These are phyloP conservation scores for Halictus quadricinctus DNA, from an alignment of 2,888 invertebrate species.

Conservation along the genomic window DNA sequence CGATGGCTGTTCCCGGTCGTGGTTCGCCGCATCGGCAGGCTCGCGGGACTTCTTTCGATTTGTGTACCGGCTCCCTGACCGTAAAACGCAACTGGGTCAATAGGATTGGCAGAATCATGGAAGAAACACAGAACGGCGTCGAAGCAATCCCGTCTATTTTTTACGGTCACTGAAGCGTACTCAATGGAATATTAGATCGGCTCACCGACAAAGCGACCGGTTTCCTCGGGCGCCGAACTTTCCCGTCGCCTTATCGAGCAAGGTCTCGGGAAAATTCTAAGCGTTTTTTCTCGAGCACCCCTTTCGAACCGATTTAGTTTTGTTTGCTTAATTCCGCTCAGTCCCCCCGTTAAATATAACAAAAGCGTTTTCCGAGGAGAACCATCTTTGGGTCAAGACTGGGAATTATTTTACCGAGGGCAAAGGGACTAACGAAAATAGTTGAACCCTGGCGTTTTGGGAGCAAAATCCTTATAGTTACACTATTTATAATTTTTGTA, in stretches of 20 bases:
- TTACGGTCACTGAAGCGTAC: background rate
- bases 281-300: background rate
- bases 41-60: conserved; percentile 25
- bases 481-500: background rate
- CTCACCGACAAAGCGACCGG: background rate
- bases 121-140: conserved; percentile 54
- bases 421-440: too few species aligned
- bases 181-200: conserved; percentile 19
- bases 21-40: background rate
- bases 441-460: background rate
- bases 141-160: conserved; percentile 54
- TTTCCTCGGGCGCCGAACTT: background rate
- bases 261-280: background rate
- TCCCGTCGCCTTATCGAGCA: background rate
- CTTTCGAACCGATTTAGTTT: background rate
- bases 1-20: background rate
- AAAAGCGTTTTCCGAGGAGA: background rate
- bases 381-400: background rate
- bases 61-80: background rate
- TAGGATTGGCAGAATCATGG: conserved; percentile 67
- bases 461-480: background rate
- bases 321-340: background rate
- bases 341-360: background rate
- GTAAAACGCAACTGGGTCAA: conserved; percentile 44
- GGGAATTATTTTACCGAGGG: background rate